These are phyloP conservation scores for Hyalella azteca DNA, from an alignment of 2,888 invertebrate genomes.

Conservation along the genomic window DNA sequence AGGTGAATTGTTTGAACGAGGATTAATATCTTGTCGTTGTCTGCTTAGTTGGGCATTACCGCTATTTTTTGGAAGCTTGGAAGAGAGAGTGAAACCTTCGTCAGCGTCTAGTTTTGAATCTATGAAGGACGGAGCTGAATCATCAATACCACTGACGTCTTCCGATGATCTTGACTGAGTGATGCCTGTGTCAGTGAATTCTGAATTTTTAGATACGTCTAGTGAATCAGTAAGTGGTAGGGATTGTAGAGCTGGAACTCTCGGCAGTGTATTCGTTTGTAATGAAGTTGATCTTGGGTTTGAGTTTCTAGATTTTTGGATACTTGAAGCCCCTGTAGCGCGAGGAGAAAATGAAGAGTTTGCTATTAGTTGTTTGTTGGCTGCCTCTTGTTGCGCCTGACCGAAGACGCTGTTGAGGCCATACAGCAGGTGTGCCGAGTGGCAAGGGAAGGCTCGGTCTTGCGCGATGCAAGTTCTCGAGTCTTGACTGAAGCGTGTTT, in stretches of 20 bases:
- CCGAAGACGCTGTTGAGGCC: conserved; percentile 53
- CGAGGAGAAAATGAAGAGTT: neutral
- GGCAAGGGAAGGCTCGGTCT: conserved; percentile 49
- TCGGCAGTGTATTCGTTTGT: neutral
- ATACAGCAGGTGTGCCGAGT: conserved; percentile 52
- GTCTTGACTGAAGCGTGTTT: conserved; percentile 55
- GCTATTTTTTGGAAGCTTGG: too few relatives aligned
- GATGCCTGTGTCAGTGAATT: too few relatives aligned
- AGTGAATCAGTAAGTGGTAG: too few relatives aligned
- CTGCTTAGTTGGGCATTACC: too few relatives aligned
- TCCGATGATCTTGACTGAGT: neutral
- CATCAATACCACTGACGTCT: neutral
- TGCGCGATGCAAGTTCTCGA: conserved; percentile 50
- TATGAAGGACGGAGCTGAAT: neutral
- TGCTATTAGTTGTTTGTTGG: neutral
- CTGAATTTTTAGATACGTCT: too few relatives aligned
- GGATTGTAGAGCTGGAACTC: too few relatives aligned
- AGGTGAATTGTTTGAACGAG: too few relatives aligned
- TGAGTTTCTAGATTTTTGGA: too few relatives aligned
- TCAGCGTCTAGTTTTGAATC: neutral
- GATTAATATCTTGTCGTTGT: too few relatives aligned
- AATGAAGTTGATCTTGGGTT: neutral
- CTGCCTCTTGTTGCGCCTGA: conserved; percentile 1
- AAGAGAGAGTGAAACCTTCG: neutral
- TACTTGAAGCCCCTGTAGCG: neutral